A percentile compares a stretch with the other conserved stretches of the same genome.
Evolutionary conservation across 1,140 invertebrate genomes (phyloP).

Genomic region (Cydia strobilella): DNA sequence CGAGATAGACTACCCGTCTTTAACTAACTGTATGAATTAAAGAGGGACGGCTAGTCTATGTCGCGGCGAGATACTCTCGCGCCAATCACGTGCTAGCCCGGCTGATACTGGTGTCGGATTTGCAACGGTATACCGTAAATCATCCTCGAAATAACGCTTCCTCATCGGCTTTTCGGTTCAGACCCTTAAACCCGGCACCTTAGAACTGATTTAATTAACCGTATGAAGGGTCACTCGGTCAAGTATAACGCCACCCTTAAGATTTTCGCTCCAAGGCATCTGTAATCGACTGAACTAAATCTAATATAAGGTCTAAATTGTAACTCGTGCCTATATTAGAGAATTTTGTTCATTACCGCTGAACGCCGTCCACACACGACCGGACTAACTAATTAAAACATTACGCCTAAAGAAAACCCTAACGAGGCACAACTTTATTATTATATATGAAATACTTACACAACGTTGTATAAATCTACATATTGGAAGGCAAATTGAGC

Average conservation of each 20-base stretch:
- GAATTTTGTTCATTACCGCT: conserved; percentile 24
- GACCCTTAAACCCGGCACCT: not conserved
- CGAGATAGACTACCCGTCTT: too few relatives aligned
- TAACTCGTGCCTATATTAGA: not conserved
- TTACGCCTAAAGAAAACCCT: conserved; percentile 44
- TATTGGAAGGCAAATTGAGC: not conserved
- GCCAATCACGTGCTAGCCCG: too few relatives aligned
- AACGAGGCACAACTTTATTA: conserved; percentile 35
- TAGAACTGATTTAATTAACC: conserved; percentile 17
- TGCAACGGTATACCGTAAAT: not conserved
- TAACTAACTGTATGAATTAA: too few relatives aligned
- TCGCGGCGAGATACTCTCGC: too few relatives aligned
- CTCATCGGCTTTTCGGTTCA: conserved; percentile 9
- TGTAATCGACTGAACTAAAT: not conserved
- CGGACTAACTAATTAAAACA: conserved; percentile 54
- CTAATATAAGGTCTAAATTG: not conserved
- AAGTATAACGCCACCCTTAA: conserved; percentile 7
- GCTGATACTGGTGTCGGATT: not conserved
- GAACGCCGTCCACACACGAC: conserved; percentile 33
- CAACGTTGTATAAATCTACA: not conserved
- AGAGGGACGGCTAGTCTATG: too few relatives aligned
- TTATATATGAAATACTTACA: conserved; percentile 11
- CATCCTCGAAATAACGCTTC: not conserved
- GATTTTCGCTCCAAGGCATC: not conserved
- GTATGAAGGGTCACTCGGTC: conserved; percentile 3